A percentile compares a stretch with the other conserved stretches of the same genome.
These are phyloP conservation scores for Onthophagus sagittarius DNA, from an alignment of 2,888 invertebrate genomes.

Conservation along the genomic window DNA sequence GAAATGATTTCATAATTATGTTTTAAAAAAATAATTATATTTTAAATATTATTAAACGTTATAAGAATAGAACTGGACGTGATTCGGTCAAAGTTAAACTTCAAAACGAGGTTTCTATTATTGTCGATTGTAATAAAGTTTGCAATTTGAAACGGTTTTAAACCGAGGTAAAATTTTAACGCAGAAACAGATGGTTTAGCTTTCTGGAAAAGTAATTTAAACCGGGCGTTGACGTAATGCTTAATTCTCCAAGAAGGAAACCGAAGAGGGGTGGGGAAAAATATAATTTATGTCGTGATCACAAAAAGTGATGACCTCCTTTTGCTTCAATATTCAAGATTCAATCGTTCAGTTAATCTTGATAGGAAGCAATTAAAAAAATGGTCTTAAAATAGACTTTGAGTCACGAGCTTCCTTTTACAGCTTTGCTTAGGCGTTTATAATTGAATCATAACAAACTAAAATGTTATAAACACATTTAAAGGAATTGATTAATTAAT, in stretches of 20 bases:
- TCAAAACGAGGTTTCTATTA: too few species aligned
- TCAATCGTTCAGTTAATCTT: background rate
- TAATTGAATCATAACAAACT: too few species aligned
- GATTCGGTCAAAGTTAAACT: too few species aligned
- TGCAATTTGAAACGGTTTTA: background rate
- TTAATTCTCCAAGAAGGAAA: background rate
- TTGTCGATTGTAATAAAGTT: too few species aligned
- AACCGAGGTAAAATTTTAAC: background rate
- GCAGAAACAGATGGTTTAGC: background rate
- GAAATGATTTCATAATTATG: too few species aligned
- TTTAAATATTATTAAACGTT: background rate
- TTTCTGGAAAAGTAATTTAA: background rate
- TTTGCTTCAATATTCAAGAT: background rate
- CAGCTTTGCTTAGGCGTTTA: background rate
- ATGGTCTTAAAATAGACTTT: background rate
- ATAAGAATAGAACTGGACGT: background rate
- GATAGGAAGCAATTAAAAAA: background rate
- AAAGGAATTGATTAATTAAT: too few species aligned
- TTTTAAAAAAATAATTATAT: too few species aligned
- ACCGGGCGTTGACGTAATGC: background rate
- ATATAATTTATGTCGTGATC: background rate
- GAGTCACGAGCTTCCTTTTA: background rate
- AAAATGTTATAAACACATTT: too few species aligned
- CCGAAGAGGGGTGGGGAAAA: background rate
- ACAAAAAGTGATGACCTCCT: background rate